Conservation (phyloP, 2,888 invertebrate species). For the Octonoba sinensis region DNA sequence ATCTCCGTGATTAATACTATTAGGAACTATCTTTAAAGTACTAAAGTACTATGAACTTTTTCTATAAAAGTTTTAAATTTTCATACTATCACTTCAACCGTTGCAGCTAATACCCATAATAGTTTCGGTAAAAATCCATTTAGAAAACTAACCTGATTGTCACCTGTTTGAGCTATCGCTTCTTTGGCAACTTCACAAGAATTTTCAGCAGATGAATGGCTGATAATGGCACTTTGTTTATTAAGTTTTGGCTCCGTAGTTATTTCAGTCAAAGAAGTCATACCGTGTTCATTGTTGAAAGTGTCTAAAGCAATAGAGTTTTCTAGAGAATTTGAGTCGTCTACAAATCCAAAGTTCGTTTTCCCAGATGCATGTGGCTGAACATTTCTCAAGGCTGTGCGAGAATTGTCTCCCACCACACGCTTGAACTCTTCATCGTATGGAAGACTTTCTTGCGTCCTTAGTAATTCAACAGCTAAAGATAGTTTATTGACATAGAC, state of each 20-base stretch:
- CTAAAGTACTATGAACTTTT: too few species aligned
- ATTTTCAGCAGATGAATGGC: slow-evolving; percentile 1
- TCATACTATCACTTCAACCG: too few species aligned
- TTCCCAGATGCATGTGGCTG: slow-evolving; percentile 13
- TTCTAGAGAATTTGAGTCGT: slow-evolving; percentile 11
- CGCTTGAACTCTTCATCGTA: slow-evolving; percentile 66
- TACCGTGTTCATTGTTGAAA: too few species aligned
- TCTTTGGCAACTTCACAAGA: slow-evolving; percentile 45
- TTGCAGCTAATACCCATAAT: not conserved
- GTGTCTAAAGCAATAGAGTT: not conserved
- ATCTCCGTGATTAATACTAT: too few species aligned
- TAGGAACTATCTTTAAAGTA: too few species aligned
- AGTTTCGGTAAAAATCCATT: not conserved
- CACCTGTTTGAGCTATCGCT: slow-evolving; percentile 8
- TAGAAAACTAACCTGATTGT: slow-evolving; percentile 23
- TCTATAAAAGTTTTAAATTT: too few species aligned
- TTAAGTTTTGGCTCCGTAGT: too few species aligned
- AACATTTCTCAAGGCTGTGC: not conserved
- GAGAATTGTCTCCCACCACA: slow-evolving; percentile 29
- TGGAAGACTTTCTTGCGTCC: slow-evolving; percentile 65
- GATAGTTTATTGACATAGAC: slow-evolving; percentile 65
- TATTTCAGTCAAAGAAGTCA: too few species aligned
- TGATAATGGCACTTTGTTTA: too few species aligned
- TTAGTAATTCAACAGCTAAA: slow-evolving; percentile 65
- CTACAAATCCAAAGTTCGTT: slow-evolving; percentile 49